Evolutionary conservation across 2,888 invertebrate species (phyloP).

Genomic region (Cephus pulcher): DNA sequence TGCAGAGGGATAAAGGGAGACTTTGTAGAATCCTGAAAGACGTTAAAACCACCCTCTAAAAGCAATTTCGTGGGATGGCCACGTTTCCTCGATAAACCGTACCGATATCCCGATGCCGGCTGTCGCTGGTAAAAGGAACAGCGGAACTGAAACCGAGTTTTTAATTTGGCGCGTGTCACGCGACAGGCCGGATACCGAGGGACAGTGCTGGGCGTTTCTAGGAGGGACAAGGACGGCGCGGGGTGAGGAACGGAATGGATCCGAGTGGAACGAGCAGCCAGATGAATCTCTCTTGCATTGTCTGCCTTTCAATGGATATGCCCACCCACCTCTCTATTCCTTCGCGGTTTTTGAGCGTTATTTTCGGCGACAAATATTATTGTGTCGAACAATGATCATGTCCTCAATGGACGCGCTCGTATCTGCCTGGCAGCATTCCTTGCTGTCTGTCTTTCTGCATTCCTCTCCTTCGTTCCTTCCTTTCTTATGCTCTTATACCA

Average conservation of each 20-base stretch:
- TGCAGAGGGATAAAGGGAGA: neutral
- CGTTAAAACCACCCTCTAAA: neutral
- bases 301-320: conserved; percentile 61
- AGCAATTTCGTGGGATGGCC: neutral
- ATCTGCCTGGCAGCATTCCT: conserved; percentile 14
- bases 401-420: conserved; percentile 44
- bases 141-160: conserved; percentile 59
- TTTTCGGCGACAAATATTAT: conserved; percentile 66
- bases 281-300: conserved; percentile 63
- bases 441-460: conserved; percentile 21
- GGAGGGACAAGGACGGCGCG: conserved; percentile 26
- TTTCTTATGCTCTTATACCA: conserved; percentile 15
- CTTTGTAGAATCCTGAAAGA: neutral
- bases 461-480: conserved; percentile 7
- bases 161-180: conserved; percentile 63
- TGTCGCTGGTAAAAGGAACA: conserved; percentile 50
- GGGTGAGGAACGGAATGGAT: conserved; percentile 34
- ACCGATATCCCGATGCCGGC: conserved; percentile 49
- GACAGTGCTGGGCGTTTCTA: conserved; percentile 17
- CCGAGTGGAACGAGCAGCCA: conserved; percentile 53
- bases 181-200: conserved; percentile 38
- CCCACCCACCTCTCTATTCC: conserved; percentile 50
- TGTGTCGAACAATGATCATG: conserved; percentile 64
- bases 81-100: conserved; percentile 43
- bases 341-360: conserved; percentile 54